Conservation (phyloP, 2,113 vertebrate species). For the Sardina pilchardus region DNA sequence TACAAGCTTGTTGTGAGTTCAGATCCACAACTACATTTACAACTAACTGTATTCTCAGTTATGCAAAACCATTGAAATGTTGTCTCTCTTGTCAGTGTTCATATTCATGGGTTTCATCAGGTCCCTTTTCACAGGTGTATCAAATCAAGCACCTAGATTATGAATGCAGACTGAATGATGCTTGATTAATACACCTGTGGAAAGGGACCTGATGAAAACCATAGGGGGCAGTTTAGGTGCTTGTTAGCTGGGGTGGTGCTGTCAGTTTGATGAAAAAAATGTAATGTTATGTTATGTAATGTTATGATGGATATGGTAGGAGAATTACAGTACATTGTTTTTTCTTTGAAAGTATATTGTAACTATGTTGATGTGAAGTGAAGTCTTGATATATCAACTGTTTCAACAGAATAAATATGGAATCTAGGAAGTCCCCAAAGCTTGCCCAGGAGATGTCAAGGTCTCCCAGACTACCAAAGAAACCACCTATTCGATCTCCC, state of each 20-base stretch:
- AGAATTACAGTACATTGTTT: background rate
- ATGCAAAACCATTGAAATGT: background rate
- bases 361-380: background rate
- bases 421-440: slow-evolving; percentile 95
- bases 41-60: background rate
- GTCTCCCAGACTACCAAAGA: slow-evolving; percentile 91
- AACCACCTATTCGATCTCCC: slow-evolving; percentile 88
- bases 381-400: background rate
- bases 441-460: slow-evolving; percentile 89
- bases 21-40: background rate
- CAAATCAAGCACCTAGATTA: too few relatives aligned
- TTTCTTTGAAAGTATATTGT: background rate
- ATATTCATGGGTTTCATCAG: too few relatives aligned
- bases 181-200: too few relatives aligned
- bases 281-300: background rate
- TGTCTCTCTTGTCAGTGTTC: background rate
- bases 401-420: slow-evolving; percentile 86
- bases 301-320: background rate
- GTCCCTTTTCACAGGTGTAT: too few relatives aligned
- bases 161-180: too few relatives aligned
- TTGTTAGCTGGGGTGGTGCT: background rate
- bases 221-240: background rate
- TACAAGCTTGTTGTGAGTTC: background rate
- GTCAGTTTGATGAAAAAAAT: background rate
- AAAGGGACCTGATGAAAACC: too few relatives aligned